These are phyloP conservation scores for Geotrypetes seraphini DNA, from an alignment of 2,797 vertebrate species.

Conservation along the genomic window DNA sequence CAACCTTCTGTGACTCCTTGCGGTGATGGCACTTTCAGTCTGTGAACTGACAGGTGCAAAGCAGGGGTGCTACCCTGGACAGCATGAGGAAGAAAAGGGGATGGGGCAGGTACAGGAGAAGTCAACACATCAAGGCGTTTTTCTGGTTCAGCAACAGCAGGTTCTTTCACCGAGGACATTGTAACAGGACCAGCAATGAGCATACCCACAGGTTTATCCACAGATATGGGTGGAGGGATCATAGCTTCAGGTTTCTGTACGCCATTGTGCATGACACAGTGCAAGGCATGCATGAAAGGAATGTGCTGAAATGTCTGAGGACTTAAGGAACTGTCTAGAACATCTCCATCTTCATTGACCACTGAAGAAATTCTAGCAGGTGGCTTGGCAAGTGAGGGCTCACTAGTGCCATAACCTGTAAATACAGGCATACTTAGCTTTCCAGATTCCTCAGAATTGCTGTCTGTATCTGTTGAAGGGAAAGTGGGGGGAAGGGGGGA, in stretches of 20 bases:
- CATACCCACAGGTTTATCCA: constrained; percentile 64
- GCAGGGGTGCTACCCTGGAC: constrained; percentile 46
- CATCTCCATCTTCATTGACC: constrained; percentile 34
- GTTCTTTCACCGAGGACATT: constrained; percentile 43
- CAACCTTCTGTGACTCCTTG: constrained; percentile 49
- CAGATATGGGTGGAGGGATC: constrained; percentile 39
- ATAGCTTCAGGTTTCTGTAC: constrained; percentile 51
- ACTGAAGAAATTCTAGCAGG: constrained; percentile 39
- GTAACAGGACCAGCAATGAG: constrained; percentile 55
- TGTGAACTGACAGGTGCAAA: constrained; percentile 67
- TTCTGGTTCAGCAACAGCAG: constrained; percentile 55
- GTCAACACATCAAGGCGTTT: constrained; percentile 58
- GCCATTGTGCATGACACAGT: constrained; percentile 67
- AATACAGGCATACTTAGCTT: constrained; percentile 53
- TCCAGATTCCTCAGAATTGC: constrained; percentile 79
- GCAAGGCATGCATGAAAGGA: constrained; percentile 63
- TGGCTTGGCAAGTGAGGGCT: constrained; percentile 40
- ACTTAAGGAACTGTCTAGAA: constrained; percentile 41
- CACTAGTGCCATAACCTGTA: constrained; percentile 40
- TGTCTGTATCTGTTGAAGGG: constrained; percentile 68
- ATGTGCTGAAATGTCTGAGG: constrained; percentile 55
- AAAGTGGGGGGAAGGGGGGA: too few relatives aligned
- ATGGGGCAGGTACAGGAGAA: constrained; percentile 46
- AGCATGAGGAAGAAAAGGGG: constrained; percentile 56
- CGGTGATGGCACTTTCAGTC: constrained; percentile 61